Evolutionary conservation across 2,113 vertebrate genomes (phyloP).

Genomic region (Microcebus jonahi): DNA sequence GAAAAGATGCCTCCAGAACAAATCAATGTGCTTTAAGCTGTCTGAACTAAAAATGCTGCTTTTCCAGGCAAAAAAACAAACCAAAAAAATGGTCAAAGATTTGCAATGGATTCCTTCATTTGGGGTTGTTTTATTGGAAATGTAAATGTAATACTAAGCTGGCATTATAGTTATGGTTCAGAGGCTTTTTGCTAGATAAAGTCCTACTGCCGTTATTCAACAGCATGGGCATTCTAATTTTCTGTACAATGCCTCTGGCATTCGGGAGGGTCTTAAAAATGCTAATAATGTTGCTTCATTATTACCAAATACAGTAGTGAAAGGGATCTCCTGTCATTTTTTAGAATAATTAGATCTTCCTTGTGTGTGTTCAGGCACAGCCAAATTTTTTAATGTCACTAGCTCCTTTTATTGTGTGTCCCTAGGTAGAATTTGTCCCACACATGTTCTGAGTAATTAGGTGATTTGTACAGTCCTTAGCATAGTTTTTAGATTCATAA

Average conservation of each 20-base stretch:
- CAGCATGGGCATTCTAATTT: background rate
- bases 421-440: background rate
- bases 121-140: background rate
- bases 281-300: background rate
- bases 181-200: conserved; percentile 34
- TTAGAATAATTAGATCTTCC: background rate
- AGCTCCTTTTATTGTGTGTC: background rate
- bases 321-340: background rate
- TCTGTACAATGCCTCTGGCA: background rate
- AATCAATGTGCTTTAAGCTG: conserved; percentile 49
- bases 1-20: background rate
- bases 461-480: background rate
- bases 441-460: background rate
- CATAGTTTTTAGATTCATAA: background rate
- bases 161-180: background rate
- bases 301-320: background rate
- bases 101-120: conserved; percentile 19
- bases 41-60: conserved; percentile 46
- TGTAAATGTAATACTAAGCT: background rate
- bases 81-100: background rate
- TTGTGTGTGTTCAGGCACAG: background rate
- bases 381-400: background rate
- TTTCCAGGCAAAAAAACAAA: background rate
- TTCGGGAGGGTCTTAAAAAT: background rate
- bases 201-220: background rate